Evolutionary conservation across 2,113 vertebrate species (phyloP), one percentile per base, ranked within the genome.

Genomic region (Chaetura pelagica): DNA sequence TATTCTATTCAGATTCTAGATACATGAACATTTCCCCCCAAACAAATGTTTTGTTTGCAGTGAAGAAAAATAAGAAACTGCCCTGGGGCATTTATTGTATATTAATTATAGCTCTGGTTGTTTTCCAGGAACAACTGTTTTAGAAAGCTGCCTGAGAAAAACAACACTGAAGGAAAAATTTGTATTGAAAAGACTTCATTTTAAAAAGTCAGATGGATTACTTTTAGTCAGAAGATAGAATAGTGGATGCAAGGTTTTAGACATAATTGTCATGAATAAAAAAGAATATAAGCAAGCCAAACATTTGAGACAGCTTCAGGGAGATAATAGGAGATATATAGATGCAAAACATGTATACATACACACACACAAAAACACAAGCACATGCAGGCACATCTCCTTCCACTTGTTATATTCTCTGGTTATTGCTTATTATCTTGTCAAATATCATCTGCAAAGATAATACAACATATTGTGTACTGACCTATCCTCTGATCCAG

Each of bases 81-180:
- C 52, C 66, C 69, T 54, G 34, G 5, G 74, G 71, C 54, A 38
- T 62, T 69, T 58, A 62, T 69, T 61, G 34, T 73, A 26, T 54
- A 61, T 85, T 94, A 93, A 83, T 89, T 73, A 79, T 76, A 89
- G 27, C 12, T 84, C 49, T 95, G 71, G 30, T 66, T 85, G 23
- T 7, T 89, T 94, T 94, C 42, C 71, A 93, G 62, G 62, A 95
- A 58, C 11, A 84, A 49, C 22, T 49, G 6, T 59, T 89, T 82
- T 73, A 75, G 40, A 94, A 88, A 91, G 24, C 22, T 89, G 22
- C 3, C 21, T 14, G 17, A 22, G 46, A 27, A 95, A 82, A 79
- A 11, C 3, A 1, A 64, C 69, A 73, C 9, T 24, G 35, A 52
- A 59, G 10, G 54, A 83, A 80, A 29, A 85, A 77, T 51, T 80